phyloP scores from a whole-genome alignment of 2,888 invertebrate genomes.

The Agrochola macilenta region DNA sequence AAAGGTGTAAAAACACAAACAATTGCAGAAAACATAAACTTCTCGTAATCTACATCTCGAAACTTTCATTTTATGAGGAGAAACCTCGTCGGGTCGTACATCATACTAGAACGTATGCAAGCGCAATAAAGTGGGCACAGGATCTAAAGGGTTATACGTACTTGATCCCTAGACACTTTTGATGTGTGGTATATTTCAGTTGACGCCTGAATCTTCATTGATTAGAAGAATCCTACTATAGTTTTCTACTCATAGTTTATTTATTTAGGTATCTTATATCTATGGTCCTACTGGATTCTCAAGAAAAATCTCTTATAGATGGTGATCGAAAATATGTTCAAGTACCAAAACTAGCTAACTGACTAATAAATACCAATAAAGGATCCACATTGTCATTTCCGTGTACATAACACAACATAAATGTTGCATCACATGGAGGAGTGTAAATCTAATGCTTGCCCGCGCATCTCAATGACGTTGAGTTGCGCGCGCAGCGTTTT shows the following conservation, averaged over 20 bases:
- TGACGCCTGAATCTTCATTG: no score
- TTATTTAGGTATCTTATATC: no score
- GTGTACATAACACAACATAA: constrained; percentile 29
- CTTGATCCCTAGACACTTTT: no score
- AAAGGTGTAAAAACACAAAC: neutral
- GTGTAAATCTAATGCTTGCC: constrained; percentile 36
- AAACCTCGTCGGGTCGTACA: constrained; percentile 20
- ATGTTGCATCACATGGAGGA: constrained; percentile 46
- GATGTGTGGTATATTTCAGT: neutral
- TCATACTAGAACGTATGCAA: neutral
- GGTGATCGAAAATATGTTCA: no score
- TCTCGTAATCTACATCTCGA: constrained; percentile 1
- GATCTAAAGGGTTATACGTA: constrained; percentile 17
- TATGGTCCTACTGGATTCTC: no score
- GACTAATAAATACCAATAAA: neutral
- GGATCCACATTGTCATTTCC: neutral
- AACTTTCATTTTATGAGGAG: constrained; percentile 46
- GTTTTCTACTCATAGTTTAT: no score
- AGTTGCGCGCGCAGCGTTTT: constrained; percentile 42
- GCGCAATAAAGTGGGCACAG: no score
- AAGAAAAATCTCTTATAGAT: no score
- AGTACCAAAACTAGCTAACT: neutral
- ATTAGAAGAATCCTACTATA: no score
- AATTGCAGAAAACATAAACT: constrained; percentile 7
- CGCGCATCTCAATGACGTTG: constrained; percentile 54